Evolutionary conservation across 2,888 invertebrate genomes (phyloP), one percentile per base, ranked within the genome.

Genomic region (Lacanobia wlatinum): DNA sequence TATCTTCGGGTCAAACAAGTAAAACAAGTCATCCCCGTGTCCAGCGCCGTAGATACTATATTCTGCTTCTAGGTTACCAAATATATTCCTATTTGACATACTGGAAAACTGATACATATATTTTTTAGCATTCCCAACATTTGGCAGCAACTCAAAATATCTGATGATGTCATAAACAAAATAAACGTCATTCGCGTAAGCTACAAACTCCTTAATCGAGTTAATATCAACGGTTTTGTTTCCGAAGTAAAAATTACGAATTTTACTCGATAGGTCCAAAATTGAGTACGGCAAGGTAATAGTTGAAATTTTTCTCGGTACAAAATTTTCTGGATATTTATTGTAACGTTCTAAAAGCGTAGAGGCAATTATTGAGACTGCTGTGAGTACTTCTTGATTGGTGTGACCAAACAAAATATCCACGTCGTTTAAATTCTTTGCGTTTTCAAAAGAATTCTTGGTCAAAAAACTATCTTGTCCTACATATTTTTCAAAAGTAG

Each of bases 231-330:
- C 3, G 2, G 3, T 73, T 73, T 73, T 73, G 46, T 62, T 73
- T 23, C 73, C 34, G 8, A 73, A 72, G 40, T 73, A 73, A 73
- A 50, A 40, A 10, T 73, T 50, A n/a, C 72, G 72, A 50, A 72
- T 73, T 50, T 40, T 34, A 50, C n/a, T 23, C 6, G 73, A 72
- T 43, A 73, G 10, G 21, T 63, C 48, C 40, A 73, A 73, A 48
- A 73, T 50, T 10, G 40, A 48, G 38, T 34, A 34, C 34, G 34
- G 34, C 34, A 6, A 34, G 6, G 34, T 3, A 34, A 34, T 34
- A 34, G 34, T 5, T 34, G 34, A 34, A 34, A 34, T 34, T 34
- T 34, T 34, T 34, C 34, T 34, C 34, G 34, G 34, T 3, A 34
- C 34, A 34, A 34, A 34, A 34, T 34, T 34, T 34, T 34, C 34